phyloP scores from a whole-genome alignment of 2,888 invertebrate species.

The Meteorus cinctellus region DNA sequence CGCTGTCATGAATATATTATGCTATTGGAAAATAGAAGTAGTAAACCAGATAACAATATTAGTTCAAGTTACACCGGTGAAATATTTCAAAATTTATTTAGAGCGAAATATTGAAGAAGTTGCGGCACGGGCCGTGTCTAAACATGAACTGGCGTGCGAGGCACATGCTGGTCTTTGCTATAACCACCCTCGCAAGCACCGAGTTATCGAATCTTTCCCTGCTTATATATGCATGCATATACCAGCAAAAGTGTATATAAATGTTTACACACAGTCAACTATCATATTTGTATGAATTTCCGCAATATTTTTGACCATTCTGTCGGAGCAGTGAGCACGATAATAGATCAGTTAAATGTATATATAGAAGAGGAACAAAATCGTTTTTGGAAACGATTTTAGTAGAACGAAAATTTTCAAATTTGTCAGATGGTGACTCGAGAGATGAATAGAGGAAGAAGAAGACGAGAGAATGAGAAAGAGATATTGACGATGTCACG shows the following conservation, averaged over 20 bases:
- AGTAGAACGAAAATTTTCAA: not conserved
- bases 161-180: constrained; percentile 54
- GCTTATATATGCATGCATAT: not conserved
- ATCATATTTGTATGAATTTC: not conserved
- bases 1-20: too few relatives aligned
- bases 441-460: not conserved
- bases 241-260: not conserved
- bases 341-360: not conserved
- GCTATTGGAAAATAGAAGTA: too few relatives aligned
- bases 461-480: not conserved
- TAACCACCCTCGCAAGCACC: constrained; percentile 56
- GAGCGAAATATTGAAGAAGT: constrained; percentile 53
- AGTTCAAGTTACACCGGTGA: not conserved
- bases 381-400: constrained; percentile 34
- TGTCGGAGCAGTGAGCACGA: not conserved
- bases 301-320: not conserved
- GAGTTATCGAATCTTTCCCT: constrained; percentile 57
- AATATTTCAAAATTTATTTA: constrained; percentile 20
- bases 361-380: not conserved
- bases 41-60: too few relatives aligned
- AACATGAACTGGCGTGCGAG: constrained; percentile 68
- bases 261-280: not conserved
- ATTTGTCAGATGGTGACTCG: not conserved
- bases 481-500: constrained; percentile 33
- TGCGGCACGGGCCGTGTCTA: constrained; percentile 69